Percentiles rank a stretch among this genome's conserved stretches.
phyloP scores from a whole-genome alignment of 2,888 invertebrate species.

The Melinaea marsaeus region DNA sequence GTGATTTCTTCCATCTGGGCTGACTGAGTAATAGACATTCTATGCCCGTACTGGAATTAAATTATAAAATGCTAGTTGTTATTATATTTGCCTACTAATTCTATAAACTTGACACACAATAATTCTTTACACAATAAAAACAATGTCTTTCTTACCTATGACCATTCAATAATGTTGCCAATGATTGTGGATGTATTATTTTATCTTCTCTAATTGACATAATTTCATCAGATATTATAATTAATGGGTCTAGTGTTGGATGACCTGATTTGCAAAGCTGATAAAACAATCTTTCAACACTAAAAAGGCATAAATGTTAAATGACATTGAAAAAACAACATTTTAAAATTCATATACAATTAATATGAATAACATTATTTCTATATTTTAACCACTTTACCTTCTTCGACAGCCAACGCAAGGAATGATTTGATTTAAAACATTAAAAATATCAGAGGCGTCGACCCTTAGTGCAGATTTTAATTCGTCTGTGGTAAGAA shows the following conservation, averaged over 20 bases:
- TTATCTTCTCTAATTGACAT: conserved; percentile 89
- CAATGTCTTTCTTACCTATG: conserved; percentile 82
- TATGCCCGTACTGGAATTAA: conserved; percentile 80
- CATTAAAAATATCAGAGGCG: conserved; percentile 88
- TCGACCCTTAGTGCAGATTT: conserved; percentile 89
- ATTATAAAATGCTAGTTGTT: too few relatives aligned
- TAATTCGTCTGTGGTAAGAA: conserved; percentile 86
- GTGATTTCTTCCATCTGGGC: conserved; percentile 91
- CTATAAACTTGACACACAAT: not conserved
- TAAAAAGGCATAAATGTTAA: conserved; percentile 53
- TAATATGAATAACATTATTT: not conserved
- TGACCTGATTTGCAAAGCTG: conserved; percentile 90
- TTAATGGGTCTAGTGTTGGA: conserved; percentile 91
- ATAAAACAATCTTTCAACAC: conserved; percentile 92
- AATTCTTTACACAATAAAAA: not conserved
- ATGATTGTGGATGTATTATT: conserved; percentile 86
- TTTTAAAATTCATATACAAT: too few relatives aligned
- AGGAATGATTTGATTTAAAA: conserved; percentile 93
- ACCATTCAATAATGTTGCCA: conserved; percentile 90
- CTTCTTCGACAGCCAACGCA: conserved; percentile 96
- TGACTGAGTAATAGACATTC: conserved; percentile 88
- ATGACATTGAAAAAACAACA: too few relatives aligned
- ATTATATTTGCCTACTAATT: not conserved
- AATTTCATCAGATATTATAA: conserved; percentile 85
- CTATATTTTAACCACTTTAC: conserved; percentile 58